Base-by-base conservation (phyloP, 2,888 invertebrate genomes). In the Cantharis nigra region DNA sequence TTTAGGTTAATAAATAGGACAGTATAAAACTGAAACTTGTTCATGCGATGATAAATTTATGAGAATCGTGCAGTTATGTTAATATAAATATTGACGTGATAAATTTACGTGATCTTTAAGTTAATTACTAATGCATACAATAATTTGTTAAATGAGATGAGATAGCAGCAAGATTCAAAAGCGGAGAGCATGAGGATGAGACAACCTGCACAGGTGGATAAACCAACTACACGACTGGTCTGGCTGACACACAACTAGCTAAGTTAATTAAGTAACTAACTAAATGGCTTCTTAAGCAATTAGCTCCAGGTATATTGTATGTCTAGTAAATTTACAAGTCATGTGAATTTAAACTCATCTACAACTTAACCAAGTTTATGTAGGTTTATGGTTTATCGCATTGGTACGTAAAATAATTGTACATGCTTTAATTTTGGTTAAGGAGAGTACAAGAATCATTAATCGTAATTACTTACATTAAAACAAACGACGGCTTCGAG, bases 241-340 rank as follows among this genome's bases (percentile, higher is more conserved):
- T 83, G 80, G 82, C 85, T 85, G 85, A 85, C 84, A 84, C 82
- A 85, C 83, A 84, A 83, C 84, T 84, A 84, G 83, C 83, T 84
- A 85, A 85, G 84, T 84, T 85, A 85, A 85, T 86, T 85, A 86
- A 84, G 84, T 83, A 84, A 84, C 84, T 84, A 86, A 85, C 85
- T 85, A 85, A 86, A 86, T 86, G 86, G 86, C 85, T 86, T 86
- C 86, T 87, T 86, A 85, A 85, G 85, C 86, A 87, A 87, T 87
- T 86, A 86, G 85, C 87, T 85, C 81, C 83, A 84, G 87, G 87
- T 85, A 83, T 84, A 86, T 85, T 85, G 85, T 85, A 80, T 84
- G 85, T 85, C 85, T 86, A 83, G 85, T 80, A 79, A 84, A 85
- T 84, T 85, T 85, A 85, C 84, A 84, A 84, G 83, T 83, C 83